Evolutionary conservation across 1,140 invertebrate genomes (phyloP), one percentile per base, ranked within the genome.

Genomic region (Drosophila pallidifrons): DNA sequence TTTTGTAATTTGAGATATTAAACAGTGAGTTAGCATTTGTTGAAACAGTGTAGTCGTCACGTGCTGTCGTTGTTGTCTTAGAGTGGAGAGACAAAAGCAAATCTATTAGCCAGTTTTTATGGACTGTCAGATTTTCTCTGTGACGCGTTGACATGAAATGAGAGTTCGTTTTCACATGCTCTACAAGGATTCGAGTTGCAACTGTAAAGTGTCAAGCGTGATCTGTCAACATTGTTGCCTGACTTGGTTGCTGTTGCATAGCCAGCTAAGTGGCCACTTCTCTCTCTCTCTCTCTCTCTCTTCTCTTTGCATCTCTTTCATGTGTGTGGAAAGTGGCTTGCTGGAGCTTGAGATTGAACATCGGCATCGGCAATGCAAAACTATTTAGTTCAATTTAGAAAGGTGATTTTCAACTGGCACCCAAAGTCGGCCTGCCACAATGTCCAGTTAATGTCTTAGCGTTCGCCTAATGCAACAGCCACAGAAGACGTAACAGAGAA

Each of bases 1-100:
- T 25, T 25, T 79, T 95, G 94, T n/a, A 97, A 95, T 96, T 97
- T 47, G n/a, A 2, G 30, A 25, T 43, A 5, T 5, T n/a, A 43
- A 43, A 43, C 4, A 43, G 3, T 25, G 20, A 43, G 4, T 13
- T n/a, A 3, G 41, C 11, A 13, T 43, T 43, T 13, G 3, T 11
- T 5, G 5, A n/a, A n/a, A n/a, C 41, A 13, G n/a, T 43, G n/a
- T 43, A 43, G 3, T 43, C 1, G 11, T 1, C 41, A 43, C 41
- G n/a, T 43, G 41, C 41, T n/a, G n/a, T 43, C n/a, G n/a, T 13
- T 1, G 5, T 13, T 13, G 11, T 43, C 11, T 3, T 41, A 11
- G 10, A 41, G 7, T 25, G 20, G 3, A 38, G 35, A 38, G 35
- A 43, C 41, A 43, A 43, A 3, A 5, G 41, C n/a, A 43, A 43